These are phyloP conservation scores for Halcyon badia DNA, from an alignment of 2,797 vertebrate species.

Conservation along the genomic window DNA sequence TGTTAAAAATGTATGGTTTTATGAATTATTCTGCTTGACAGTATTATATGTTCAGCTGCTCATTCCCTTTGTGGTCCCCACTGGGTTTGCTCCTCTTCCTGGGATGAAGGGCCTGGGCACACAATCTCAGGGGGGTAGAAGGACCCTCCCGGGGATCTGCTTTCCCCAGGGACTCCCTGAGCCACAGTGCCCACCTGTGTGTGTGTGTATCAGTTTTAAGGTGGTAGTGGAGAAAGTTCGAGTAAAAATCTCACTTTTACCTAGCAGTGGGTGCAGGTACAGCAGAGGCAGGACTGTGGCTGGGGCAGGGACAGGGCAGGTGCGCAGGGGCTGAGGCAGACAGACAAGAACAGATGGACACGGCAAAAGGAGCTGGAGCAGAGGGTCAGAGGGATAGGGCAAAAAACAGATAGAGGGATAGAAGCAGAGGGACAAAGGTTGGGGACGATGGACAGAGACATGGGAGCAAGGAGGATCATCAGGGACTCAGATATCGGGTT, in stretches of 20 bases:
- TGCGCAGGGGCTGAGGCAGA: neutral
- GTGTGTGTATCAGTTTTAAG: neutral
- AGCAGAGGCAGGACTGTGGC: neutral
- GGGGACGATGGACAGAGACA: neutral
- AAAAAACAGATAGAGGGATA: neutral
- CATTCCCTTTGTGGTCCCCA: neutral
- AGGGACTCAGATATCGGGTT: neutral
- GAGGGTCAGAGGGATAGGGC: neutral
- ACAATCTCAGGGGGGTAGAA: rapidly evolving
- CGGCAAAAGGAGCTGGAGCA: neutral
- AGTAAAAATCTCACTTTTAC: neutral
- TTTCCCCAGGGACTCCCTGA: neutral
- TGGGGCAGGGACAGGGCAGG: neutral
- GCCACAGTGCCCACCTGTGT: rapidly evolving
- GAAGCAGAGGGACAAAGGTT: neutral
- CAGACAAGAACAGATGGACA: neutral
- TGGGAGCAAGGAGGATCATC: neutral
- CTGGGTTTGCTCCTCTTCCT: neutral
- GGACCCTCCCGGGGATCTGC: neutral
- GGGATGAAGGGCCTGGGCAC: neutral
- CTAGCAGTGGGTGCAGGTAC: neutral
- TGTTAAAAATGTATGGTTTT: conserved; percentile 34
- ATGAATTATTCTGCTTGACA: conserved; percentile 16
- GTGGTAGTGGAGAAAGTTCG: neutral
- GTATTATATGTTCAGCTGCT: neutral